Evolutionary conservation across 2,113 vertebrate species (phyloP).

Genomic region (Leuciscus idus): DNA sequence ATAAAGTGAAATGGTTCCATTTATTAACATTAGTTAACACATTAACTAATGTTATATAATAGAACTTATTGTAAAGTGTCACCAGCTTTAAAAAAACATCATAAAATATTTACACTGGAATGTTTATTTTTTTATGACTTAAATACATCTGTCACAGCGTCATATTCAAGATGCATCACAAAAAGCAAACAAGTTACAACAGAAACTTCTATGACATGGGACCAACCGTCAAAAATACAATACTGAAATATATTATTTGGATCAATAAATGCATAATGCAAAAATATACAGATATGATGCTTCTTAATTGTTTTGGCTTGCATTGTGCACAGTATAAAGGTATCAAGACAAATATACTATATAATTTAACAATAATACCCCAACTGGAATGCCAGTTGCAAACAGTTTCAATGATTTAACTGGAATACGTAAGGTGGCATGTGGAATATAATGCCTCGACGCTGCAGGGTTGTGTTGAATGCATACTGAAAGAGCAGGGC

Average conservation of each 20-base stretch:
- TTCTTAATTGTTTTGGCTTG: conserved; percentile 52
- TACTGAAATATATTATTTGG: conserved; percentile 47
- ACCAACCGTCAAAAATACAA: conserved; percentile 54
- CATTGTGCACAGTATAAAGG: conserved; percentile 57
- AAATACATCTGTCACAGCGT: conserved; percentile 49
- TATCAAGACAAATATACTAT: conserved; percentile 44
- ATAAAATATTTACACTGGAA: conserved; percentile 44
- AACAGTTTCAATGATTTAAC: conserved; percentile 19
- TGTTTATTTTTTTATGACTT: conserved; percentile 47
- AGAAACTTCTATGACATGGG: conserved; percentile 41
- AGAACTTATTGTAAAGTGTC: too few relatives aligned
- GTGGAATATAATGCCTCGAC: conserved; percentile 18
- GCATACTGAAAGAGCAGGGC: conserved; percentile 19
- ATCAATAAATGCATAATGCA: conserved; percentile 54
- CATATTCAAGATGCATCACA: conserved; percentile 49
- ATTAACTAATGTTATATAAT: too few relatives aligned
- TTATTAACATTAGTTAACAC: too few relatives aligned
- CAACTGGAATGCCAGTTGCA: conserved; percentile 33
- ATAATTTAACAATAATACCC: conserved; percentile 46
- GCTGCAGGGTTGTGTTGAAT: conserved; percentile 22
- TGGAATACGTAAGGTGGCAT: conserved; percentile 12
- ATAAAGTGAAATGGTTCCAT: too few relatives aligned
- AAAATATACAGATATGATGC: conserved; percentile 62
- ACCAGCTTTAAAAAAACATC: not conserved
- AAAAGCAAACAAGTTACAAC: conserved; percentile 52